A percentile compares a stretch with the other conserved stretches of the same genome.
Evolutionary conservation across 2,888 invertebrate species (phyloP).

Genomic region (Dryobotodes eremita): DNA sequence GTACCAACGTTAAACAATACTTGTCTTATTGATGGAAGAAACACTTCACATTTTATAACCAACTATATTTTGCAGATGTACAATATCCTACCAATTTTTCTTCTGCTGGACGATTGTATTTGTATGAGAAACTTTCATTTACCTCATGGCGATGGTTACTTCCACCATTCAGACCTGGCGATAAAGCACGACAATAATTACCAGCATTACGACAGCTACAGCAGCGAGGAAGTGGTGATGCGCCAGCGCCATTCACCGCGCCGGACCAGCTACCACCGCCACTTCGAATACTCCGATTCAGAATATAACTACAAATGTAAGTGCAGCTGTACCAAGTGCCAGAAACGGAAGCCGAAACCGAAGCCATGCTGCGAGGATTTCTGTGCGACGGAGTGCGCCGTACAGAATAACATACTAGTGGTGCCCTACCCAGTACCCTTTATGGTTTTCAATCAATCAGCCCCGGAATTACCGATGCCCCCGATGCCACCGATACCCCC

Average conservation of each 20-base stretch:
- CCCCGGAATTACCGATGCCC: neutral
- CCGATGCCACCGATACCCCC: neutral
- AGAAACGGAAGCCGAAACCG: constrained; percentile 29
- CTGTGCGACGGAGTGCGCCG: constrained; percentile 27
- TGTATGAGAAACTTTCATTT: constrained; percentile 30
- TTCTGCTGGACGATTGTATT: constrained; percentile 26
- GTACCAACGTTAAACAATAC: neutral
- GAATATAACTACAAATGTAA: constrained; percentile 36
- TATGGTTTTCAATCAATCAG: constrained; percentile 45
- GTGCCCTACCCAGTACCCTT: constrained; percentile 57
- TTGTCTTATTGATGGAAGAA: neutral
- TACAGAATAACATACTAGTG: constrained; percentile 50
- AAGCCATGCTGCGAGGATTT: constrained; percentile 41
- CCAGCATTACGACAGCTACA: constrained; percentile 40
- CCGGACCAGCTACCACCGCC: constrained; percentile 2
- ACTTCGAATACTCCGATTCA: constrained; percentile 39
- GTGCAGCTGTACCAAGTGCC: constrained; percentile 45
- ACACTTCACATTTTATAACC: neutral
- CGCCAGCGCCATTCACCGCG: constrained; percentile 3
- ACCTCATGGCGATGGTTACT: constrained; percentile 29
- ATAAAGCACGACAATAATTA: constrained; percentile 19
- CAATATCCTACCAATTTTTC: constrained; percentile 26
- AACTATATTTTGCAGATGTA: constrained; percentile 41
- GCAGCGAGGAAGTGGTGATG: constrained; percentile 40
- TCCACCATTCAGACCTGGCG: neutral